Evolutionary conservation across 2,888 invertebrate species (phyloP).

Genomic region (Sarcophaga variegata): DNA sequence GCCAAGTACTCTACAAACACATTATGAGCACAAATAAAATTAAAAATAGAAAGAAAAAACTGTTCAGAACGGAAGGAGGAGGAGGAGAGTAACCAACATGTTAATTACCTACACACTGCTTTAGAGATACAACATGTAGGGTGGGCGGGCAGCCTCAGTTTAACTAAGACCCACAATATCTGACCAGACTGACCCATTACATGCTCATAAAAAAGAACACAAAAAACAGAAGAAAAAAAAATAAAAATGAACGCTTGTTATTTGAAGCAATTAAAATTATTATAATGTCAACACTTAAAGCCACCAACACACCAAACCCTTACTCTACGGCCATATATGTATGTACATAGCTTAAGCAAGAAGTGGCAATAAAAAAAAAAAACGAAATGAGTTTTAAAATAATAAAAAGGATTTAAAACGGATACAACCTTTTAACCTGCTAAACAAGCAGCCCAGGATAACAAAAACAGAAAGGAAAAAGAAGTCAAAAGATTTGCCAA

Average conservation of each 20-base stretch:
- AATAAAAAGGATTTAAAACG: slow-evolving; percentile 57
- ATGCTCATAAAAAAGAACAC: slow-evolving; percentile 41
- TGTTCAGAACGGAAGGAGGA: slow-evolving; percentile 2
- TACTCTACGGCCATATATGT: not conserved
- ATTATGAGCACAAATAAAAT: slow-evolving; percentile 35
- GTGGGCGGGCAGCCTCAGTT: slow-evolving; percentile 33
- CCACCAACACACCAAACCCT: slow-evolving; percentile 24
- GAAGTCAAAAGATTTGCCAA: slow-evolving; percentile 66
- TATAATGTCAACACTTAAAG: slow-evolving; percentile 80
- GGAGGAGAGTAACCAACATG: slow-evolving; percentile 50
- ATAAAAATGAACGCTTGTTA: slow-evolving; percentile 72
- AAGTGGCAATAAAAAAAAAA: slow-evolving; percentile 14
- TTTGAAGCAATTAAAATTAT: slow-evolving; percentile 80
- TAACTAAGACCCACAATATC: slow-evolving; percentile 59
- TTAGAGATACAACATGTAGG: not conserved
- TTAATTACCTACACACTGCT: slow-evolving; percentile 61
- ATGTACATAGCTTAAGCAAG: not conserved
- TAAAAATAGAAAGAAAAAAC: slow-evolving; percentile 11
- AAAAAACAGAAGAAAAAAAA: not conserved
- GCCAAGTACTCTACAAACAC: slow-evolving; percentile 61
- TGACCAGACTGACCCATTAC: slow-evolving; percentile 67
- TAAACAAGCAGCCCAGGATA: not conserved
- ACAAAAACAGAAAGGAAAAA: slow-evolving; percentile 2
- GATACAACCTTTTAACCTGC: slow-evolving; percentile 64
- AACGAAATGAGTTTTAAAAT: not conserved